phyloP scores from a whole-genome alignment of 2,113 vertebrate species.

The Paraplagusia blochii region DNA sequence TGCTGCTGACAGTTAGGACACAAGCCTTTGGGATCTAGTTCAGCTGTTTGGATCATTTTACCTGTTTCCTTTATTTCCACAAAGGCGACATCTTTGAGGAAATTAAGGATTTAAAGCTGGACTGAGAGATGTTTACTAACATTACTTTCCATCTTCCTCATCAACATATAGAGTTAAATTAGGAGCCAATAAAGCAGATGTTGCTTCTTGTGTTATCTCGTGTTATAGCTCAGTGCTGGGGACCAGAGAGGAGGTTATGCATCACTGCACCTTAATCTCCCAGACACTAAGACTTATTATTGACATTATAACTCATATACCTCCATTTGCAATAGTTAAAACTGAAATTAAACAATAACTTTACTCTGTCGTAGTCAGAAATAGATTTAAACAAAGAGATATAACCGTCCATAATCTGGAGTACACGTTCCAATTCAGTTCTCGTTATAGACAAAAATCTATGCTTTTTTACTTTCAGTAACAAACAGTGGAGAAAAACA shows the following conservation, averaged over 20 bases:
- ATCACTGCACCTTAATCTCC: conserved; percentile 21
- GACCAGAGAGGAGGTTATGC: conserved; percentile 16
- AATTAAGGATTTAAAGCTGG: conserved; percentile 26
- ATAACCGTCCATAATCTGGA: no score
- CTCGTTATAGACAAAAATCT: no score
- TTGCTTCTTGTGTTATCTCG: conserved; percentile 32
- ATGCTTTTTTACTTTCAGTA: no score
- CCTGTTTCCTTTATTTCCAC: conserved; percentile 6
- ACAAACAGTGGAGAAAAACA: no score
- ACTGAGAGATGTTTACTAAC: conserved; percentile 33
- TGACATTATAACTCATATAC: not conserved
- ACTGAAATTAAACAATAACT: no score
- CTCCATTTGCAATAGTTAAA: no score
- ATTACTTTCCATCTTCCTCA: conserved; percentile 23
- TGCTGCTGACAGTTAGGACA: conserved; percentile 20
- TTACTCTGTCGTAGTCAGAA: no score
- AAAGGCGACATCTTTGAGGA: conserved; percentile 5
- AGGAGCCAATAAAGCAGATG: conserved; percentile 53
- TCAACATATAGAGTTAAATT: conserved; percentile 17
- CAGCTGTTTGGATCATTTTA: conserved; percentile 19
- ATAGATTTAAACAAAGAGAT: no score
- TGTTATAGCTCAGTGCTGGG: conserved; percentile 24
- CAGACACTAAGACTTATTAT: conserved; percentile 21
- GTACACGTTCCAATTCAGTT: no score
- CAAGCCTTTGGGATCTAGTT: conserved; percentile 9